A percentile compares a stretch with the other conserved stretches of the same genome.
phyloP scores from a whole-genome alignment of 1,140 invertebrate species.

The Trichomalopsis sarcophagae region DNA sequence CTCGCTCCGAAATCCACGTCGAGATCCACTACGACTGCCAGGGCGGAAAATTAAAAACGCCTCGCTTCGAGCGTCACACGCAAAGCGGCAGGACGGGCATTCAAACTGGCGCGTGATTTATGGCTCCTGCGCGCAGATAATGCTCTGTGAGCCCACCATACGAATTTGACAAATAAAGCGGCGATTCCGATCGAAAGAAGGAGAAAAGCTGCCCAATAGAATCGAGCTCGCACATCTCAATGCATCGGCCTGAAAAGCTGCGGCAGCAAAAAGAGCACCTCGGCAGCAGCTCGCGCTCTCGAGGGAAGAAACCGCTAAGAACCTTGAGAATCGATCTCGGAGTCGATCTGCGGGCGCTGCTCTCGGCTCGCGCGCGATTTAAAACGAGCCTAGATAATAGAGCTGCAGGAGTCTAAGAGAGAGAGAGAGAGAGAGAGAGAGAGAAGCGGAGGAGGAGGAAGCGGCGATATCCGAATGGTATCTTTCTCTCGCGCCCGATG shows the following conservation, averaged over 20 bases:
- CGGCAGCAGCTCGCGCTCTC: background rate
- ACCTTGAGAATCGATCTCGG: constrained; percentile 44
- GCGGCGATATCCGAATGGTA: constrained; percentile 43
- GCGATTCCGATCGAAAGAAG: too few relatives aligned
- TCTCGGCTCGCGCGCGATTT: constrained; percentile 22
- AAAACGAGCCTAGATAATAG: constrained; percentile 45
- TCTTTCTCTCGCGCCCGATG: constrained; percentile 37
- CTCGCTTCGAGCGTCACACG: too few relatives aligned
- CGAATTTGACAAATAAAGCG: too few relatives aligned
- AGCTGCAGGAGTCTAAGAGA: constrained; percentile 36
- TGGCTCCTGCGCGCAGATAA: too few relatives aligned
- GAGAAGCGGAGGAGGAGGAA: constrained; percentile 1
- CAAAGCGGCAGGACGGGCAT: too few relatives aligned
- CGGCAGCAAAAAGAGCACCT: background rate
- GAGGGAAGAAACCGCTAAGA: constrained; percentile 44
- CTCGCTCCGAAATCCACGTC: background rate
- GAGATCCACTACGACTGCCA: too few relatives aligned
- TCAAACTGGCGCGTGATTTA: too few relatives aligned
- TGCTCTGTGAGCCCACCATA: too few relatives aligned
- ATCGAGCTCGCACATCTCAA: constrained; percentile 10
- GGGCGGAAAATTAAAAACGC: too few relatives aligned
- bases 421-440: background rate
- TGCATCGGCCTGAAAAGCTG: background rate
- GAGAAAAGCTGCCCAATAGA: background rate
- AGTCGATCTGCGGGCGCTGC: constrained; percentile 29